Conservation (phyloP, 2,797 vertebrate species). For the Australoheros facetus region DNA sequence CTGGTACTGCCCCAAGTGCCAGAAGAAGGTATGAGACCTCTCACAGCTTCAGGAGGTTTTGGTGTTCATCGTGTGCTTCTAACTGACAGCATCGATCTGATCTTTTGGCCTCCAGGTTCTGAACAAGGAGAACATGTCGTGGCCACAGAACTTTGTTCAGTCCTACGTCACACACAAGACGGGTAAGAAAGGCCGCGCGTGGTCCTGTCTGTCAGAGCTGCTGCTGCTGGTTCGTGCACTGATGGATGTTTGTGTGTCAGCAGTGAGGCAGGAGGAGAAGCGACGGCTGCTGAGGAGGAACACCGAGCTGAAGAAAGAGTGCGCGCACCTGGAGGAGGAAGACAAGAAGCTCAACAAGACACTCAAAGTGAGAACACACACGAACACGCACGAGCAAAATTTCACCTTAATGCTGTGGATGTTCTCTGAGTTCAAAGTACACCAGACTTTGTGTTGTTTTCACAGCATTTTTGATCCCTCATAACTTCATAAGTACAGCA, state of each 20-base stretch:
- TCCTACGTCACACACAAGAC: conserved; percentile 97
- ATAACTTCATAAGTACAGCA: not conserved
- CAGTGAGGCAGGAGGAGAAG: conserved; percentile 96
- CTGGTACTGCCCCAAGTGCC: conserved; percentile 97
- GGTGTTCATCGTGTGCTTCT: not conserved
- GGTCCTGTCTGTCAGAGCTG: not conserved
- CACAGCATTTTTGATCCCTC: not conserved
- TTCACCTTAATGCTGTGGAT: not conserved
- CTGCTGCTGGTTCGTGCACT: not conserved
- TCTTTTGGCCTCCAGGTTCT: conserved; percentile 82
- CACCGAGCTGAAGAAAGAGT: conserved; percentile 89
- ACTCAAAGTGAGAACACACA: conserved; percentile 80
- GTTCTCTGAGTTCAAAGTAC: too few species aligned
- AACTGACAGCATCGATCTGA: not conserved
- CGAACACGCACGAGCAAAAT: not conserved
- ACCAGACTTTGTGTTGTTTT: not conserved
- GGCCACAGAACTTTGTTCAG: conserved; percentile 95
- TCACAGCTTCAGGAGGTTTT: not conserved
- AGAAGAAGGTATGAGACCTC: conserved; percentile 88
- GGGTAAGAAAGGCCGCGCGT: conserved; percentile 72
- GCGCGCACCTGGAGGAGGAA: conserved; percentile 87
- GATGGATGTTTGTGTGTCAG: conserved; percentile 39
- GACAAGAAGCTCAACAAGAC: conserved; percentile 87
- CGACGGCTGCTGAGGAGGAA: conserved; percentile 88
- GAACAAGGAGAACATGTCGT: conserved; percentile 92